Percentiles rank a stretch among this genome's conserved stretches.
Evolutionary conservation across 2,113 vertebrate genomes (phyloP).

Genomic region (Oreamnos americanus): DNA sequence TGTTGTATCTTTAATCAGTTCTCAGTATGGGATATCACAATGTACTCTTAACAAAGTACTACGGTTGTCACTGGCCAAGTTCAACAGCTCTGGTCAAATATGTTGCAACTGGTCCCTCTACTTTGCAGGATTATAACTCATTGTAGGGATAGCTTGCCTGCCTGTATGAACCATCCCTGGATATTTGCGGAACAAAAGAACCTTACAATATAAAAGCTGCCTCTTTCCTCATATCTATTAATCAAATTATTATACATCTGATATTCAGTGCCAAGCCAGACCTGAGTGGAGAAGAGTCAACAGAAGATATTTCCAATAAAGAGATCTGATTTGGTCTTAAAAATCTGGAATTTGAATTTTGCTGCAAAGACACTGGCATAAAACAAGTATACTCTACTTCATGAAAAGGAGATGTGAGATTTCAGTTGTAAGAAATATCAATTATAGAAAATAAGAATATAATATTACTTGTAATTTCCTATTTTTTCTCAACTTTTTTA

Average conservation of each 20-base stretch:
- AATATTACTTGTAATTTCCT: background rate
- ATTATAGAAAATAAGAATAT: background rate
- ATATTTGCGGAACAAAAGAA: background rate
- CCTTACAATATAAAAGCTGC: background rate
- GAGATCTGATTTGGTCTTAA: background rate
- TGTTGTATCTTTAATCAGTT: background rate
- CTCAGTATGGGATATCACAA: background rate
- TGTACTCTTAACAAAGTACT: background rate
- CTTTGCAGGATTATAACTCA: background rate
- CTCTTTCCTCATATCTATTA: background rate
- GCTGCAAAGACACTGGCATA: background rate
- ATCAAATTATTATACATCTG: constrained; percentile 7
- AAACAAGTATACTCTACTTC: background rate
- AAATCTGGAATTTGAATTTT: background rate
- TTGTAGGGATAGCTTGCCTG: background rate
- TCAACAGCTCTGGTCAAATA: background rate
- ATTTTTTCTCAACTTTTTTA: background rate
- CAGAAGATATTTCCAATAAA: background rate
- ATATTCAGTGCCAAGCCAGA: background rate
- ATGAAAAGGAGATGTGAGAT: background rate
- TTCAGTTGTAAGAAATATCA: constrained; percentile 18
- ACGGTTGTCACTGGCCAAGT: background rate
- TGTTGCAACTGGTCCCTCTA: background rate
- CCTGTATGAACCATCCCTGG: background rate
- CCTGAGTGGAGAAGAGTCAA: background rate